Base-by-base conservation (phyloP, 2,888 invertebrate genomes). In the Lacanobia oleracea region DNA sequence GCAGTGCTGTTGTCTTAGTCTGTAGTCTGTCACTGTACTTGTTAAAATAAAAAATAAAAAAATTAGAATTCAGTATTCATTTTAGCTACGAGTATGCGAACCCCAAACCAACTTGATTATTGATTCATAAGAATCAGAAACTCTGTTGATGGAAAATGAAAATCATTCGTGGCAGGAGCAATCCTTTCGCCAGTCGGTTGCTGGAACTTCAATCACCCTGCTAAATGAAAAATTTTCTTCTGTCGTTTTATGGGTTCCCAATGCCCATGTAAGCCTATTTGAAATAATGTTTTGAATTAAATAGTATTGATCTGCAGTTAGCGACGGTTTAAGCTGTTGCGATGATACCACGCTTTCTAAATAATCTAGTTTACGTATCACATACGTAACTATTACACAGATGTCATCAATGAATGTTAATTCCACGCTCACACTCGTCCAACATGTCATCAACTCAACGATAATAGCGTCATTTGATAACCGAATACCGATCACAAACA, bases 401-500 rank as follows among this genome's bases (percentile, higher is more conserved):
- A 59, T 23, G 5, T 16, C 9, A 16, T 10, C 18, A 33, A 69
- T 16, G n/a, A 43, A 65, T 14, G 14, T n/a, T 40, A 37, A 45
- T 37, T 53, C 16, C 33, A 56, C 9, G 43, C 7, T 37, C 37
- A 75, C 23, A 57, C n/a, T 57, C 37, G 23, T 33, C 16, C 53
- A 48, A 50, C 8, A 1, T 21, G 8, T 69, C 60, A 50, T 16
- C 23, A 60, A 3, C 10, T 43, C 6, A 10, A 59, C n/a, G 2
- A 21, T 40, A 76, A 57, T 51, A 23, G n/a, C 62, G 27, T 61
- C 48, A 66, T 81, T 69, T 72, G 51, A 51, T 48, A 60, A 50
- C 53, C 33, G 23, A 61, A 68, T 62, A 43, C 51, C 50, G n/a
- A 56, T 54, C 53, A 63, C 14, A 53, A 82, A 72, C 62, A 81